A percentile compares a stretch with the other conserved stretches of the same genome.
phyloP scores from a whole-genome alignment of 2,113 vertebrate genomes.

The Hipposideros armiger region DNA sequence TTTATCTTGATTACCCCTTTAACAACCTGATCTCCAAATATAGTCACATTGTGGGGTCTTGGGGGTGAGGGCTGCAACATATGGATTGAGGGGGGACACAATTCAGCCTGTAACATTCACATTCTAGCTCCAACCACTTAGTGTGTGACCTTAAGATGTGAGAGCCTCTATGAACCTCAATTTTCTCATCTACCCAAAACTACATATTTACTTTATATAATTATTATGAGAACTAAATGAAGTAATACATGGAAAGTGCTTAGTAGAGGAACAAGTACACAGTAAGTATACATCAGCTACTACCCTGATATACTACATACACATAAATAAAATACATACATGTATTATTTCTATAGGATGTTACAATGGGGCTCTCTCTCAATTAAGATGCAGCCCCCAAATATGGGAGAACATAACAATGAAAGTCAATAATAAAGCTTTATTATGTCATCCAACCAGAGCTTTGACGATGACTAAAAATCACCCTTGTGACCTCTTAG shows the following conservation, averaged over 20 bases:
- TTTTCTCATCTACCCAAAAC: neutral
- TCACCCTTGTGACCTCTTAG: neutral
- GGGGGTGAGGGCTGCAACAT: neutral
- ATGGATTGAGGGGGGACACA: no score
- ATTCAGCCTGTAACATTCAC: neutral
- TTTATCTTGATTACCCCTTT: neutral
- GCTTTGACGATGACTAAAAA: neutral
- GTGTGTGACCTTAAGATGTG: neutral
- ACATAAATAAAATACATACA: neutral
- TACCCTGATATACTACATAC: neutral
- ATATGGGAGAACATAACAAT: neutral
- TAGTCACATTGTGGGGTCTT: neutral
- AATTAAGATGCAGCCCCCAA: neutral
- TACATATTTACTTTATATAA: neutral
- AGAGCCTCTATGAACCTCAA: neutral
- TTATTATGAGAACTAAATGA: neutral
- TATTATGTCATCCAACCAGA: neutral
- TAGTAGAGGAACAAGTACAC: neutral
- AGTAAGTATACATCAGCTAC: neutral
- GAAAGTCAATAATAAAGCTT: neutral
- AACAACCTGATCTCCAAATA: neutral
- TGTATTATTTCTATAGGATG: neutral
- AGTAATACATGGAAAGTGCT: neutral
- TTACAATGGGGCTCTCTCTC: neutral
- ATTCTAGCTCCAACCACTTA: neutral